phyloP scores from a whole-genome alignment of 2,888 invertebrate genomes.

The Atrina japonica region DNA sequence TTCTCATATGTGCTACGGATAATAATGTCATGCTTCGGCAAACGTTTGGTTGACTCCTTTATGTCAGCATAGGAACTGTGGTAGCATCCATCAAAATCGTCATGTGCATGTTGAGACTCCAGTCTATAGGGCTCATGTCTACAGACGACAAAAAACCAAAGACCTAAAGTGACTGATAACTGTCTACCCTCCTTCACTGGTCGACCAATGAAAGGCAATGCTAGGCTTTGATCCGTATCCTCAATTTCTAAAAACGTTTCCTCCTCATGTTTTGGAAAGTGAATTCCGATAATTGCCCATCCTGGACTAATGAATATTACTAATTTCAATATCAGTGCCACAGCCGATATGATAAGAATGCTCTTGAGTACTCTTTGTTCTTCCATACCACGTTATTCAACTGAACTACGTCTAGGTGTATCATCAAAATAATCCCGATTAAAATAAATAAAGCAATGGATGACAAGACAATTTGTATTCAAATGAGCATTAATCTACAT shows the following conservation, averaged over 20 bases:
- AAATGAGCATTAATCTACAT: no score
- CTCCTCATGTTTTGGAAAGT: conserved; percentile 14
- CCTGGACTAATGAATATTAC: conserved; percentile 16
- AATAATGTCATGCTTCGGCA: neutral
- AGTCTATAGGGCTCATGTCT: neutral
- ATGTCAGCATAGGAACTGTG: conserved; percentile 6
- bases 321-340: conserved; percentile 20
- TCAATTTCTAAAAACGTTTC: conserved; percentile 7
- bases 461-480: no score
- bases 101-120: neutral
- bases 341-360: neutral
- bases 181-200: conserved; percentile 10
- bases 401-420: no score
- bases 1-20: conserved; percentile 11
- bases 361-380: conserved; percentile 7
- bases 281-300: conserved; percentile 23
- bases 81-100: neutral
- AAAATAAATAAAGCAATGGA: no score
- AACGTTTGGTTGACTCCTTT: neutral
- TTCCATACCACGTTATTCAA: conserved; percentile 1
- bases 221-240: neutral
- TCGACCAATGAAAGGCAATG: neutral
- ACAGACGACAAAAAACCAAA: conserved; percentile 29
- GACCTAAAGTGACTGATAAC: conserved; percentile 12
- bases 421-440: no score